Evolutionary conservation across 2,888 invertebrate species (phyloP).

Genomic region (Trissolcus brochymenae): DNA sequence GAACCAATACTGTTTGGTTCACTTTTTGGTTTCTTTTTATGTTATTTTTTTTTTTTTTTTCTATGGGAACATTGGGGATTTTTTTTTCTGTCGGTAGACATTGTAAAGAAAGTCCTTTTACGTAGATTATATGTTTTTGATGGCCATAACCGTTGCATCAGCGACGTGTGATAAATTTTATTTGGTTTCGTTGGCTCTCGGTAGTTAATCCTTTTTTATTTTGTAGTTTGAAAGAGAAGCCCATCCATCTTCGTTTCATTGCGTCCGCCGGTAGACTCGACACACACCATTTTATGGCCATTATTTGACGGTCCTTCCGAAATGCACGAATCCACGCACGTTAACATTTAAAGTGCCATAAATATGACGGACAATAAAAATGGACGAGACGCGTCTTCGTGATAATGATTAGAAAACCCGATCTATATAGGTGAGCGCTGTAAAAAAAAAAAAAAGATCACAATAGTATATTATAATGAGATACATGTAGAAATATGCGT

Average conservation of each 20-base stretch:
- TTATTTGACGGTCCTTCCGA: slow-evolving; percentile 58
- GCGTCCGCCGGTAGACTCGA: slow-evolving; percentile 42
- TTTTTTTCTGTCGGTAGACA: slow-evolving; percentile 6
- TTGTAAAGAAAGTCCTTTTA: slow-evolving; percentile 39
- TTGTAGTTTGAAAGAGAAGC: slow-evolving; percentile 43
- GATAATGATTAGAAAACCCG: slow-evolving; percentile 54
- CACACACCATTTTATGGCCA: slow-evolving; percentile 52
- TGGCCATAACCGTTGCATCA: slow-evolving; percentile 48
- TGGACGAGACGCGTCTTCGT: slow-evolving; percentile 41
- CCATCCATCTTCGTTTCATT: slow-evolving; percentile 55
- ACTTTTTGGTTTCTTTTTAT: too few species aligned
- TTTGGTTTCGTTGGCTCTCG: slow-evolving; percentile 48
- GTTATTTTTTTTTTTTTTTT: too few species aligned
- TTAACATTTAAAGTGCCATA: slow-evolving; percentile 51
- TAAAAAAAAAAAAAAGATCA: slow-evolving; percentile 48
- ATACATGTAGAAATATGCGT: slow-evolving; percentile 28
- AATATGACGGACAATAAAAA: slow-evolving; percentile 55
- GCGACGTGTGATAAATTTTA: slow-evolving; percentile 45
- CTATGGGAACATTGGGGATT: too few species aligned
- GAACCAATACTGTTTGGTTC: too few species aligned
- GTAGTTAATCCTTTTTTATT: slow-evolving; percentile 57
- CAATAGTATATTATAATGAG: slow-evolving; percentile 51
- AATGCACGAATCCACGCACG: slow-evolving; percentile 47
- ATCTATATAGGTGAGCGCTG: slow-evolving; percentile 33
- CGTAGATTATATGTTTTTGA: slow-evolving; percentile 49